These are phyloP conservation scores for Onychomys arenicola DNA, from an alignment of 2,797 vertebrate genomes.

Conservation along the genomic window DNA sequence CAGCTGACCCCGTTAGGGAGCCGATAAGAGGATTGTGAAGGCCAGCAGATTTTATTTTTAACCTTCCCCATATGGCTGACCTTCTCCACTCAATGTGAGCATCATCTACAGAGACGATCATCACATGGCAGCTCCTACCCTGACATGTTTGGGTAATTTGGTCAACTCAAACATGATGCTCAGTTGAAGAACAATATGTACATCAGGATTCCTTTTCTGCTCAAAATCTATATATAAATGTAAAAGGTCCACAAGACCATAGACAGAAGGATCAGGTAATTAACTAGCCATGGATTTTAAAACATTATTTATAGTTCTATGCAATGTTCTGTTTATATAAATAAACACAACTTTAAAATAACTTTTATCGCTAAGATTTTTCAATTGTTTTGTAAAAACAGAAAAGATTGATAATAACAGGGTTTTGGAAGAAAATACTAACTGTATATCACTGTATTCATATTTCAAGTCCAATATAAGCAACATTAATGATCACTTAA, in stretches of 20 bases:
- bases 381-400: neutral
- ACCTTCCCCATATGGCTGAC: slow-evolving; percentile 79
- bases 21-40: slow-evolving; percentile 79
- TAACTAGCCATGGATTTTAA: slow-evolving; percentile 32
- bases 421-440: slow-evolving; percentile 23
- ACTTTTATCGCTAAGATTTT: slow-evolving; percentile 40
- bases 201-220: slow-evolving; percentile 48
- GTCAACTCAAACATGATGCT: slow-evolving; percentile 73
- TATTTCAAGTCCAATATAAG: slow-evolving; percentile 36
- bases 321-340: neutral
- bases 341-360: slow-evolving; percentile 13
- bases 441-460: neutral
- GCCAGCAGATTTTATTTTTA: slow-evolving; percentile 82
- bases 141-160: slow-evolving; percentile 76
- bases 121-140: slow-evolving; percentile 66
- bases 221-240: slow-evolving; percentile 42
- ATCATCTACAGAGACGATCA: slow-evolving; percentile 71
- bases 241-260: neutral
- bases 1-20: slow-evolving; percentile 73
- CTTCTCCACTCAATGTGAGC: slow-evolving; percentile 73
- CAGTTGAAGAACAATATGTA: slow-evolving; percentile 71
- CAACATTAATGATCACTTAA: slow-evolving; percentile 2
- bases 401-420: neutral
- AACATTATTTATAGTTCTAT: neutral
- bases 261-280: slow-evolving; percentile 21